Evolutionary conservation across 2,888 invertebrate species (phyloP).

Genomic region (Carterocephalus palaemon): DNA sequence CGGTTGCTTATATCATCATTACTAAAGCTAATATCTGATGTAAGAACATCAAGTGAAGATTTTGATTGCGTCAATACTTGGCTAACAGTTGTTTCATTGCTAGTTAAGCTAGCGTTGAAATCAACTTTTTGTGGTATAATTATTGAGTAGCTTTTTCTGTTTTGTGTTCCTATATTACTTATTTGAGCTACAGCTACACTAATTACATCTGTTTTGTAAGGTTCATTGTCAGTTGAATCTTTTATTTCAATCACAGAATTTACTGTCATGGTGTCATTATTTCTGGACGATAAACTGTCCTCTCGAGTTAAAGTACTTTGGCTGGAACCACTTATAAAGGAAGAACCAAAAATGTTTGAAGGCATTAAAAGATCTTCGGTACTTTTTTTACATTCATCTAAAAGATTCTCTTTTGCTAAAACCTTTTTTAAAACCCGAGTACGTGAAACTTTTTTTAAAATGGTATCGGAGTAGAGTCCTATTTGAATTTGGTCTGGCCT

Average conservation of each 20-base stretch:
- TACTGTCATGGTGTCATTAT: constrained; percentile 9
- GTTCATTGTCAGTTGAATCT: constrained; percentile 5
- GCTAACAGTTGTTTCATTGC: constrained; percentile 33
- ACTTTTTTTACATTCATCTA: constrained; percentile 34
- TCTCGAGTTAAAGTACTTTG: constrained; percentile 43
- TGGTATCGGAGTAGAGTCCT: constrained; percentile 34
- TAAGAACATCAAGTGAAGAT: constrained; percentile 14
- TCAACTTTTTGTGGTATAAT: constrained; percentile 23
- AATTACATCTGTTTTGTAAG: constrained; percentile 44
- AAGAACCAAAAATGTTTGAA: constrained; percentile 34
- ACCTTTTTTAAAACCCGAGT: constrained; percentile 44
- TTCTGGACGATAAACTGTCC: constrained; percentile 32
- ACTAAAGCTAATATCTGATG: constrained; percentile 12
- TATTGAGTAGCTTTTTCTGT: constrained; percentile 25
- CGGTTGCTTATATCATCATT: constrained; percentile 34
- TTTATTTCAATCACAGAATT: constrained; percentile 27
- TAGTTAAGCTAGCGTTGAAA: constrained; percentile 33
- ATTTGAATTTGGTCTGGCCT: constrained; percentile 31
- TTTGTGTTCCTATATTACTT: constrained; percentile 33
- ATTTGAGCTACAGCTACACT: constrained; percentile 51
- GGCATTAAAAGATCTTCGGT: constrained; percentile 32
- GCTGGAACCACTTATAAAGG: constrained; percentile 41
- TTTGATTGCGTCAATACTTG: constrained; percentile 22
- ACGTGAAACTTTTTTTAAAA: constrained; percentile 41
- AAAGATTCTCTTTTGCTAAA: constrained; percentile 46